Conservation (phyloP, 2,888 invertebrate genomes). For the Scaptomyza polygonia region DNA sequence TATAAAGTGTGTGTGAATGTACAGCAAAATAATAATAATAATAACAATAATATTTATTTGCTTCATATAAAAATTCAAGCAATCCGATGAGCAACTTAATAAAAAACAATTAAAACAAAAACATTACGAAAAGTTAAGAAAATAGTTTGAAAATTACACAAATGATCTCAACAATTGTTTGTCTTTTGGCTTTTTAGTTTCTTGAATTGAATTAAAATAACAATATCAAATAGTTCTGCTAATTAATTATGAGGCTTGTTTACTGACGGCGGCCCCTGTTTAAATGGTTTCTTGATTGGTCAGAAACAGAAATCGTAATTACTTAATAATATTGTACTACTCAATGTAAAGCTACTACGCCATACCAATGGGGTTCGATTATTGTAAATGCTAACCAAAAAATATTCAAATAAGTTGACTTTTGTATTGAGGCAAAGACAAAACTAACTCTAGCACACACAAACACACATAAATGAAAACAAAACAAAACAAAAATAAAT, state of each 20-base stretch:
- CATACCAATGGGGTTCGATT: conserved; percentile 38
- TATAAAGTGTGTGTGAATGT: conserved; percentile 56
- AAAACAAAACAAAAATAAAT: conserved; percentile 8
- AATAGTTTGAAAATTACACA: conserved; percentile 30
- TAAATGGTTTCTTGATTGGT: conserved; percentile 53
- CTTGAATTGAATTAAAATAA: conserved; percentile 31
- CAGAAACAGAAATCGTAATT: conserved; percentile 40
- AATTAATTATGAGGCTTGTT: conserved; percentile 24
- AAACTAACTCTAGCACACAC: conserved; percentile 36
- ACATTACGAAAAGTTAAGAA: conserved; percentile 1
- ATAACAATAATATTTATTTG: conserved; percentile 31
- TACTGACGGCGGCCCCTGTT: conserved; percentile 40
- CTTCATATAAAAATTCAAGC: conserved; percentile 33
- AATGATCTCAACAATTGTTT: conserved; percentile 73
- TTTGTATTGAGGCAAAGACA: conserved; percentile 54
- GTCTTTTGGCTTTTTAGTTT: conserved; percentile 23
- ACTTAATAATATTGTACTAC: conserved; percentile 10
- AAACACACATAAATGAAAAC: conserved; percentile 23
- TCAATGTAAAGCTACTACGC: conserved; percentile 24
- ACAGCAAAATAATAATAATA: conserved; percentile 28
- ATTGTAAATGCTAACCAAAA: conserved; percentile 57
- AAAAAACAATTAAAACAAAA: conserved; percentile 1
- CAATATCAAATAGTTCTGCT: conserved; percentile 27
- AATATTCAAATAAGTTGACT: conserved; percentile 55
- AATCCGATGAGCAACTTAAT: conserved; percentile 43